These are phyloP conservation scores for Siniperca knerii DNA, from an alignment of 2,113 vertebrate species.

Conservation along the genomic window DNA sequence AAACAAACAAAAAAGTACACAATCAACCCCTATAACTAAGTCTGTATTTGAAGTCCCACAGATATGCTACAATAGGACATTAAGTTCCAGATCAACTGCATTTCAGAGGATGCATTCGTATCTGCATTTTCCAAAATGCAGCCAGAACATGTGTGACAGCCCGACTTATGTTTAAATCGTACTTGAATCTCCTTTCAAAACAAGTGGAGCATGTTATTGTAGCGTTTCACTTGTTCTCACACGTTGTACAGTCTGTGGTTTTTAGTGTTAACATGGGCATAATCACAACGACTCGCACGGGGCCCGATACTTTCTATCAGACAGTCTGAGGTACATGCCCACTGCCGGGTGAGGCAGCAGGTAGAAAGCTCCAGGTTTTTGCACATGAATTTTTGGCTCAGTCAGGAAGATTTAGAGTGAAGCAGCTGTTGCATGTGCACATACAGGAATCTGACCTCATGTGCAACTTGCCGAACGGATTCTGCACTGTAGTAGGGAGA, in stretches of 20 bases:
- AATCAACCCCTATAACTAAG: constrained; percentile 34
- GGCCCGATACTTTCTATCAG: neutral
- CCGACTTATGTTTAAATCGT: neutral
- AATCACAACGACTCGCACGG: neutral
- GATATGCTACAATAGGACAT: constrained; percentile 69
- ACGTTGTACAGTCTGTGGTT: neutral
- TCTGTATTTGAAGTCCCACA: constrained; percentile 42
- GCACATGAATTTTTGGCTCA: constrained; percentile 32
- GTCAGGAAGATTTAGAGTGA: constrained; percentile 50
- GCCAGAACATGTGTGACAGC: neutral
- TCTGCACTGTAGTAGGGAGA: constrained; percentile 6
- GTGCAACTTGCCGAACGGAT: neutral
- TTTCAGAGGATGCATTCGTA: constrained; percentile 11
- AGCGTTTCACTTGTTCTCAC: constrained; percentile 13
- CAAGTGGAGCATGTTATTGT: neutral
- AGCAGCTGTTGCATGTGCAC: neutral
- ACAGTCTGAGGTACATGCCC: constrained; percentile 37
- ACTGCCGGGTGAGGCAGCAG: neutral
- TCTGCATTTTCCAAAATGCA: constrained; percentile 19
- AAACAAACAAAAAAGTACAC: neutral
- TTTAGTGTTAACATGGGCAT: neutral
- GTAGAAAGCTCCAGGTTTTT: constrained; percentile 27
- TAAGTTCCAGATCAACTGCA: constrained; percentile 17
- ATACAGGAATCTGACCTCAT: neutral
- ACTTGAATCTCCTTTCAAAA: neutral